Conservation (phyloP, 2,888 invertebrate genomes). For the Protophormia terraenovae region DNA sequence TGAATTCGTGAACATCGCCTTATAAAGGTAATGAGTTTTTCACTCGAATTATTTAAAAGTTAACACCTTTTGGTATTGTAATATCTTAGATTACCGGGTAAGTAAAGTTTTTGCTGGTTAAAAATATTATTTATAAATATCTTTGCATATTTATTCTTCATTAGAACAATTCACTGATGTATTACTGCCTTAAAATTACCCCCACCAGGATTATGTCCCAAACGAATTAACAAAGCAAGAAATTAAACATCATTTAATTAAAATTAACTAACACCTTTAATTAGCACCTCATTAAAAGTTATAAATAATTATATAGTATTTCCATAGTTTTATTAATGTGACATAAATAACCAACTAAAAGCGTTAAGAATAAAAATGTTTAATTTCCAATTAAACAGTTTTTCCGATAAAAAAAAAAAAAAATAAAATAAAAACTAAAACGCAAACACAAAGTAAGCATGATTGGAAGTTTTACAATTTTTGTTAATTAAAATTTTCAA, state of each 20-base stretch:
- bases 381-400: neutral
- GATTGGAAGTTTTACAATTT: slow-evolving; percentile 31
- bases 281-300: neutral
- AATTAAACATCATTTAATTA: neutral
- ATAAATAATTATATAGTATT: neutral
- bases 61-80: no score
- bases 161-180: no score
- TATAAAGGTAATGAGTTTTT: no score
- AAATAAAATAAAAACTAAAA: neutral
- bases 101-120: no score
- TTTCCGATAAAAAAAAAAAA: slow-evolving; percentile 6
- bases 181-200: neutral
- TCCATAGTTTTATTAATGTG: neutral
- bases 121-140: no score
- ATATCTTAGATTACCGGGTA: no score
- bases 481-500: slow-evolving; percentile 55
- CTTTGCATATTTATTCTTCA: no score
- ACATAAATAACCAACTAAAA: neutral
- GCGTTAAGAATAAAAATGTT: slow-evolving; percentile 3
- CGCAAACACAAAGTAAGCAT: neutral
- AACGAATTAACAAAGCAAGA: neutral
- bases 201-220: neutral
- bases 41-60: no score
- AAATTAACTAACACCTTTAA: neutral
- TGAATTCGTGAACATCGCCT: no score